A percentile compares a stretch with the other conserved stretches of the same genome.
Conservation (phyloP, 2,888 invertebrate species). For the Coelogynopora nodosa region DNA sequence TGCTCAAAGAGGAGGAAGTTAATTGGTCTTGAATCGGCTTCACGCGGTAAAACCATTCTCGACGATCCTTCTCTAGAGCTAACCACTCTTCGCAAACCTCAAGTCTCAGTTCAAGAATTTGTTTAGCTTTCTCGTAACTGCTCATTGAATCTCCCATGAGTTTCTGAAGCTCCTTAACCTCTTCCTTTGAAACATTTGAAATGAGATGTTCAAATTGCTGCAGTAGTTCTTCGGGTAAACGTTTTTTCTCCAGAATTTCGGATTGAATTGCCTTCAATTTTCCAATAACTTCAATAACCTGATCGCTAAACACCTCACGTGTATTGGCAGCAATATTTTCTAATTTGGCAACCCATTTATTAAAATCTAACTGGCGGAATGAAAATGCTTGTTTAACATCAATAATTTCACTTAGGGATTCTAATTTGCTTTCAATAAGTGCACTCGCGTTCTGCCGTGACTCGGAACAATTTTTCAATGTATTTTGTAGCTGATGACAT, state of each 20-base stretch:
- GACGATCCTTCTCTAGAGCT: constrained; percentile 4
- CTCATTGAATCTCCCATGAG: neutral
- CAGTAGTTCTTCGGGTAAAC: neutral
- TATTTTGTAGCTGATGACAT: neutral
- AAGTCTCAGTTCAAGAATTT: neutral
- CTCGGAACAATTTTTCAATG: neutral
- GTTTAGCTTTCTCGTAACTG: neutral
- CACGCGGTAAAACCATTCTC: neutral
- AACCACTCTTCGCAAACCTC: neutral
- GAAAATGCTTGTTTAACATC: neutral
- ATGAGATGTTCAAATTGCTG: neutral
- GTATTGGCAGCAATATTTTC: neutral
- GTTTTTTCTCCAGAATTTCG: neutral
- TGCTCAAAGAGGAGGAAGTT: neutral
- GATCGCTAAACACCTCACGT: neutral
- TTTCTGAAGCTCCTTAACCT: neutral
- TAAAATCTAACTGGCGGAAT: neutral
- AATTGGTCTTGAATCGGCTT: constrained; percentile 7
- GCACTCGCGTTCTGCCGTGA: neutral
- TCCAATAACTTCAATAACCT: neutral
- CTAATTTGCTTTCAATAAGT: neutral
- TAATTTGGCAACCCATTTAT: neutral
- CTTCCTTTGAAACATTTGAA: neutral
- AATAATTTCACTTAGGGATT: neutral
- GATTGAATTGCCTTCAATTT: neutral